Base-by-base conservation (phyloP, 2,797 vertebrate genomes). In the Hephaestus fuliginosus region DNA sequence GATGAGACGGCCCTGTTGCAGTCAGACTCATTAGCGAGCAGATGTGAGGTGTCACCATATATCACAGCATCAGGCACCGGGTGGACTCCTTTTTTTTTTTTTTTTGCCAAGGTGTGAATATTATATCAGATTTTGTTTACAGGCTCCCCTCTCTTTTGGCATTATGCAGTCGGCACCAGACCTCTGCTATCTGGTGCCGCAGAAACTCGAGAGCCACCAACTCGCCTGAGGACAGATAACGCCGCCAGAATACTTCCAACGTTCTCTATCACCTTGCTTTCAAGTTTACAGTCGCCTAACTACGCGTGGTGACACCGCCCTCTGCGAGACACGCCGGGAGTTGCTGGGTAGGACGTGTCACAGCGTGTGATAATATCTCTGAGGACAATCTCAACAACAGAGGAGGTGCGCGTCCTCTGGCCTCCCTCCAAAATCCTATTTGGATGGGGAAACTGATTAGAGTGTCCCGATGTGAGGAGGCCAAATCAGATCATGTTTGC, bases 401-500 rank as follows among this genome's bases (percentile, higher is more conserved):
- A 81, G 80, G 62, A 76, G 68, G 75, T 63, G 65, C 13, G 53
- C 41, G 85, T 93, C 89, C 91, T 91, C 81, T 92, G 77, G 86
- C 83, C 83, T 90, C 30, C 43, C 51, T 91, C 89, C 90, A 92
- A 91, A 39, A 91, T 91, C 83, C 61, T 85, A 68, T 91, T 91
- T 89, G 78, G 76, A 82, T 41, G 77, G 63, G 49, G 72, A 86
- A 92, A 82, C 85, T 91, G 92, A 95, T 94, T 93, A 92, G 80
- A 79, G 71, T 79, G 33, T 88, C 77, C 64, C 82, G 25, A 62
- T 85, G 85, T 74, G 85, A 89, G 89, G 74, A 80, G 84, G 80
- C 87, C 85, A 93, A 95, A 95, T 94, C 91, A 90, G 91, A 94
- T 95, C 94, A 94, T 92, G 87, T 95, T 93, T 93, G 91, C 90